Conservation (phyloP, 1,140 invertebrate species). For the Phenacoccus solenopsis region DNA sequence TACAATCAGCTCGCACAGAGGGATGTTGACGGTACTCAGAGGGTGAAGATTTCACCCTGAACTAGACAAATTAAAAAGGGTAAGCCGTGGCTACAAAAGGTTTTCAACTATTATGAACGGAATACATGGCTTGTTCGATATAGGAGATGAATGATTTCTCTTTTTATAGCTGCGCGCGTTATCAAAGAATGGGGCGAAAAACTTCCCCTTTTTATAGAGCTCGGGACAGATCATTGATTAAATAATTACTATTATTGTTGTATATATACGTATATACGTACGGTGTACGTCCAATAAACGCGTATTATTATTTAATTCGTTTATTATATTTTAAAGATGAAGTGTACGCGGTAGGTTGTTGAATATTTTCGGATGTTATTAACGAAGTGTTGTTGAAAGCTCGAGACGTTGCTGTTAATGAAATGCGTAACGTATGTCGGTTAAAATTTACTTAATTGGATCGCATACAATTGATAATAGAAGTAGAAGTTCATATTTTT, state of each 20-base stretch:
- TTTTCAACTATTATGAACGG: conserved; percentile 2
- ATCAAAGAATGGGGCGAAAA: background rate
- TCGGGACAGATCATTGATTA: background rate
- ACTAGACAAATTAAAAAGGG: conserved; percentile 2
- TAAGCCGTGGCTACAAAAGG: background rate
- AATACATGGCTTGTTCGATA: conserved; percentile 1
- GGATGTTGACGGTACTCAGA: background rate
- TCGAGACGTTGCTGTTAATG: too few species aligned
- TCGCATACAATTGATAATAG: too few species aligned
- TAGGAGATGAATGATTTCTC: background rate
- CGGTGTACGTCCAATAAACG: background rate
- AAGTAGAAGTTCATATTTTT: too few species aligned
- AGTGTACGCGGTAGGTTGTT: too few species aligned
- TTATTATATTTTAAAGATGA: background rate
- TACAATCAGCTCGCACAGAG: background rate
- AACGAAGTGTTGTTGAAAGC: too few species aligned
- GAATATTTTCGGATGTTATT: too few species aligned
- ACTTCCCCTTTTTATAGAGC: background rate
- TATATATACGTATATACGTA: background rate
- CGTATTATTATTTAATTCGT: background rate
- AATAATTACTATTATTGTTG: background rate
- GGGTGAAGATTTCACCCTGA: background rate
- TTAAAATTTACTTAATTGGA: too few species aligned
- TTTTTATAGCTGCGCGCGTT: too few species aligned
- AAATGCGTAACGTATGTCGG: too few species aligned